Base-by-base conservation (phyloP, 2,113 vertebrate genomes). In the Anas platyrhynchos region DNA sequence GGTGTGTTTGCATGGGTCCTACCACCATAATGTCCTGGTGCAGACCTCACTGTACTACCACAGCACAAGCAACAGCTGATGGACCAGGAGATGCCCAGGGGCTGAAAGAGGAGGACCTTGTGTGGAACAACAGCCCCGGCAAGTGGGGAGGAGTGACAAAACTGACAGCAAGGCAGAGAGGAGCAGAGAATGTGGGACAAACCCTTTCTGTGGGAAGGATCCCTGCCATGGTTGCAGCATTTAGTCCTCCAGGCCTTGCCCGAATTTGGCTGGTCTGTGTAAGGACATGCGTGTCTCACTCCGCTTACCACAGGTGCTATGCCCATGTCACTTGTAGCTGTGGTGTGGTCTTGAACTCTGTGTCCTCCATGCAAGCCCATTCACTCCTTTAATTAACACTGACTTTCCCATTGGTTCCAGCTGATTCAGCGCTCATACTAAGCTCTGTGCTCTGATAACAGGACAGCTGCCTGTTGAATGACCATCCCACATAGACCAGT, bases 121-220 rank as follows among this genome's bases (percentile, higher is more conserved):
- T 0, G 0, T 12, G 36, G 20, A 89, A 31, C 36, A 81, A 80
- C 44, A 43, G 72, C 46, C 56, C 41, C 54, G 36, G 17, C 12
- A 36, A 75, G 16, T 21, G 25, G 11, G 69, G 29, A 82, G 26
- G 22, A 9, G 9, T 81, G 31, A 46, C 63, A 63, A 55, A 84
- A 44, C 23, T 4, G 4, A 52, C 48, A 85, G 32, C 13, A 46
- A 84, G 68, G 38, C 25, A 20, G 65, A 68, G 13, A 71, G 48
- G 13, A 68, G 9, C 36, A 26, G 32, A 80, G 32, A 3, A 0
- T 7, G 1, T 1, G 32, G 32, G 34, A 44, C 52, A 78, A 83
- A 87, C 7, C 31, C 34, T 59, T n/a, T 22, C 21, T 78, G 5
- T 43, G 31, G 43, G 61, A 86, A 43, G 21, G 68, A 61, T 58